Percentiles rank a stretch among this genome's conserved stretches.
Conservation (phyloP, 2,797 vertebrate species). For the Dipus sagitta region DNA sequence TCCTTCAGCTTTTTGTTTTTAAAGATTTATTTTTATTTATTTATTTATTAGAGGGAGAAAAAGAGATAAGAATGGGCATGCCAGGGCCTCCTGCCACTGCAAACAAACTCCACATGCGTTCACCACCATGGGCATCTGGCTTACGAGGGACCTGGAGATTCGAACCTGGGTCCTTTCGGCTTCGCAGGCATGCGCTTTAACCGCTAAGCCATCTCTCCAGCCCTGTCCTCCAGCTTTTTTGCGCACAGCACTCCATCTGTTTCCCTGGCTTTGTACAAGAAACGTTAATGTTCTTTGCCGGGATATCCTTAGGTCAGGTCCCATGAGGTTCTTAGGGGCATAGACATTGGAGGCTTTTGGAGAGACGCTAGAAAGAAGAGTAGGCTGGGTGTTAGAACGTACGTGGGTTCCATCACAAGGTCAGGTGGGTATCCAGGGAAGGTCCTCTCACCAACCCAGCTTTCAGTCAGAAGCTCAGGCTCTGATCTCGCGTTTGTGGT, state of each 20-base stretch:
- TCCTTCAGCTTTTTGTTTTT: fast-evolving
- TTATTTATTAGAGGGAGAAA: too few species aligned
- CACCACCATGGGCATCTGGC: too few species aligned
- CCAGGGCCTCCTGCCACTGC: too few species aligned
- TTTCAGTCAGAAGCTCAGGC: not conserved
- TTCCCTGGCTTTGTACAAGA: not conserved
- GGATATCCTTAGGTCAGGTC: not conserved
- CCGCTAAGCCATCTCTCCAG: too few species aligned
- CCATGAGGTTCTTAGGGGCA: too few species aligned
- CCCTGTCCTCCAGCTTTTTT: too few species aligned
- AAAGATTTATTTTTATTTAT: fast-evolving
- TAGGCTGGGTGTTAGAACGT: not conserved
- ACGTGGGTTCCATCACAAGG: fast-evolving
- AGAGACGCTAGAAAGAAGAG: not conserved
- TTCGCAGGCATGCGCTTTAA: too few species aligned
- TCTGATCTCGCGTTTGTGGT: not conserved
- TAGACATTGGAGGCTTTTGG: not conserved
- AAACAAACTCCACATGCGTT: too few species aligned
- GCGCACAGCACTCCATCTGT: not conserved
- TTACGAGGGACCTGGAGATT: too few species aligned
- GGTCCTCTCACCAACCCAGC: not conserved
- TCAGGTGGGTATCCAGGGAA: too few species aligned
- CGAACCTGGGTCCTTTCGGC: too few species aligned
- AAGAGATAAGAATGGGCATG: not conserved
- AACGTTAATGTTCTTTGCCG: fast-evolving